These are phyloP conservation scores for Micronycteris hirsuta DNA, from an alignment of 2,113 vertebrate genomes.

Conservation along the genomic window DNA sequence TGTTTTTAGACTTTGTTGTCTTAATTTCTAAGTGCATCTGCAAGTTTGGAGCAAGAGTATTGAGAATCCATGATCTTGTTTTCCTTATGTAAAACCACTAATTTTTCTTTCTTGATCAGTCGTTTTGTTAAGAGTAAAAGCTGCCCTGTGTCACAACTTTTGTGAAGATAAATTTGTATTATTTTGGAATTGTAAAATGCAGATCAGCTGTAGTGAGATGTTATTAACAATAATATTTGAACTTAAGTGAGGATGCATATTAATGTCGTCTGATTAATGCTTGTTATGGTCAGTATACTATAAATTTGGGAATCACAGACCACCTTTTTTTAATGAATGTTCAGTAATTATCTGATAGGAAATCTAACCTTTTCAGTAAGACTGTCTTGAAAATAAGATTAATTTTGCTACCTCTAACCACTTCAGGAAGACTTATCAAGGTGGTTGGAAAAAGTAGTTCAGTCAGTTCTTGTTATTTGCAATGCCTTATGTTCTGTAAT, in stretches of 20 bases:
- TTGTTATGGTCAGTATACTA: not conserved
- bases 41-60: not conserved
- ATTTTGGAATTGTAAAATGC: not conserved
- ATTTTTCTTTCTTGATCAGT: not conserved
- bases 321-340: not conserved
- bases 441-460: not conserved
- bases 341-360: not conserved
- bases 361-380: not conserved
- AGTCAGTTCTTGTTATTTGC: not conserved
- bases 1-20: conserved; percentile 9
- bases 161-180: not conserved
- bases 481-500: not conserved
- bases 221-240: not conserved
- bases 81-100: not conserved
- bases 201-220: not conserved
- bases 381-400: conserved; percentile 6
- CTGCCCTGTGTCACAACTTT: not conserved
- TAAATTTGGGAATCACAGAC: not conserved
- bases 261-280: not conserved
- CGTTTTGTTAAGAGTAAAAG: not conserved
- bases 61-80: not conserved
- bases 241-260: not conserved
- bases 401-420: not conserved
- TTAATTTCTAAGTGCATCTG: not conserved
- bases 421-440: conserved; percentile 12